Conservation (phyloP, 2,888 invertebrate species). For the Drosophila pseudotakahashii region DNA sequence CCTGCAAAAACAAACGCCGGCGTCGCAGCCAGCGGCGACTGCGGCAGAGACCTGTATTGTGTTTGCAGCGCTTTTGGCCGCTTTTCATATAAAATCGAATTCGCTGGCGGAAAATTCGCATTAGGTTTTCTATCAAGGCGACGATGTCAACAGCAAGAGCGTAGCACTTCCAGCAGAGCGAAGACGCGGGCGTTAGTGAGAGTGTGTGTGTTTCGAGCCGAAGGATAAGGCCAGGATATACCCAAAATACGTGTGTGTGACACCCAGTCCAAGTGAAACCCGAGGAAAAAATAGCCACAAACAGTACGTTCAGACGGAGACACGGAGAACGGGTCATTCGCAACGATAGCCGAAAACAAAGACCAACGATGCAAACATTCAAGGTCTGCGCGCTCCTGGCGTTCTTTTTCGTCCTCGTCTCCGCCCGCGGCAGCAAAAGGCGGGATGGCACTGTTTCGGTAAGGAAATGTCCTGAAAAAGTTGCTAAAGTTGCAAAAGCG, state of each 20-base stretch:
- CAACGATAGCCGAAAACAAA: constrained; percentile 19
- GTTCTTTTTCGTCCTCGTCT: constrained; percentile 58
- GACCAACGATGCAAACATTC: constrained; percentile 67
- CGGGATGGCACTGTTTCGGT: constrained; percentile 79
- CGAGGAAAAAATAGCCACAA: constrained; percentile 35
- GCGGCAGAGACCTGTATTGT: constrained; percentile 67
- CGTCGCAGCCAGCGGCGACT: constrained; percentile 29
- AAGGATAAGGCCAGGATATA: constrained; percentile 54
- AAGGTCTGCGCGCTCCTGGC: constrained; percentile 67
- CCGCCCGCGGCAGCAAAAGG: constrained; percentile 62
- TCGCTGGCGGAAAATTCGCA: constrained; percentile 82
- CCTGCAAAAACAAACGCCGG: constrained; percentile 41
- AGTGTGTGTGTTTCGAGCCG: constrained; percentile 27
- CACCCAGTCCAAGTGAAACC: constrained; percentile 40
- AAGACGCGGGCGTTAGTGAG: constrained; percentile 49
- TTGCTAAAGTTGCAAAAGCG: not conserved
- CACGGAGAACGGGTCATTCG: constrained; percentile 27
- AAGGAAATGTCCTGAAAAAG: constrained; percentile 49
- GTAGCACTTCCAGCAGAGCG: constrained; percentile 55
- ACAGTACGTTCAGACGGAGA: constrained; percentile 31
- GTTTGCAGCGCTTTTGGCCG: constrained; percentile 62
- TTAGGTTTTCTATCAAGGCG: constrained; percentile 83
- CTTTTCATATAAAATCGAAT: constrained; percentile 84
- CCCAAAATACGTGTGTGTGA: constrained; percentile 30
- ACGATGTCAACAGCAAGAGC: constrained; percentile 79